These are phyloP conservation scores for Drosophila phalerata DNA, from an alignment of 2,888 invertebrate species.

Conservation along the genomic window DNA sequence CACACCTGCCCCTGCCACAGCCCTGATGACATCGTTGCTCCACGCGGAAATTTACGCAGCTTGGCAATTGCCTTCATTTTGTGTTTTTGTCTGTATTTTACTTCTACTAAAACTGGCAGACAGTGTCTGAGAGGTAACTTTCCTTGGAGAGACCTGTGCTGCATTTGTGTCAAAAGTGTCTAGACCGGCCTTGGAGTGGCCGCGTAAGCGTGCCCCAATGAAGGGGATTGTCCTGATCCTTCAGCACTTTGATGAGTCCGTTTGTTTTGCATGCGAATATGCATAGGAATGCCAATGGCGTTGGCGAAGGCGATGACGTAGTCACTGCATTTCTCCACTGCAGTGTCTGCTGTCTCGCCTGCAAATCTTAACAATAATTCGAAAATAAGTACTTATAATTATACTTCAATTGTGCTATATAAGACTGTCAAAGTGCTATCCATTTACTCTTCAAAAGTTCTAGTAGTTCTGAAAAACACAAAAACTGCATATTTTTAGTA, in stretches of 20 bases:
- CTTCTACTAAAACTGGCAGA: slow-evolving; percentile 30
- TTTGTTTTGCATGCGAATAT: slow-evolving; percentile 40
- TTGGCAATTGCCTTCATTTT: slow-evolving; percentile 72
- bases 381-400: background rate
- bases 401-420: background rate
- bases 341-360: background rate
- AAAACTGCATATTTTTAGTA: too few relatives aligned
- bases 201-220: slow-evolving; percentile 30
- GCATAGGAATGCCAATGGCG: slow-evolving; percentile 8
- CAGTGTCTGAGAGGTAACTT: slow-evolving; percentile 29
- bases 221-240: slow-evolving; percentile 44
- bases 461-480: too few relatives aligned
- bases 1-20: slow-evolving; percentile 11
- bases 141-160: slow-evolving; percentile 50
- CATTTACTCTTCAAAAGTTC: background rate
- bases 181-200: slow-evolving; percentile 63
- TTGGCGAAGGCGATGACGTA: background rate
- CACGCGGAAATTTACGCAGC: slow-evolving; percentile 79
- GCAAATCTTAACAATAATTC: background rate
- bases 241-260: slow-evolving; percentile 61
- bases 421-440: background rate
- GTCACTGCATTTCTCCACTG: background rate
- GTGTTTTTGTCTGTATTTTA: slow-evolving; percentile 34
- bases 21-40: slow-evolving; percentile 39
- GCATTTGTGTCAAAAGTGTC: slow-evolving; percentile 80